Conservation (phyloP, 2,888 invertebrate species). For the Linnaemya vulpina region DNA sequence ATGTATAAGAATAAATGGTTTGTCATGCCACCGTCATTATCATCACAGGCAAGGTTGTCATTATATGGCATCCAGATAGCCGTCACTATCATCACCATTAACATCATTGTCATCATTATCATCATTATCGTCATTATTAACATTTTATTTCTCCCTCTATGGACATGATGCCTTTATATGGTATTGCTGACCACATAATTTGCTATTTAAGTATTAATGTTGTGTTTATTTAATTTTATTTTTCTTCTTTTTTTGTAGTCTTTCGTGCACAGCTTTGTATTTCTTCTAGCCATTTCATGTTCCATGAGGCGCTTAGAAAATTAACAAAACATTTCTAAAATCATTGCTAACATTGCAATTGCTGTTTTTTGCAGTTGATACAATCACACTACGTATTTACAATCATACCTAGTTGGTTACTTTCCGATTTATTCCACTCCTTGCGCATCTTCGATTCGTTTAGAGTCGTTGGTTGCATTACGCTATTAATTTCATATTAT, state of each 20-base stretch:
- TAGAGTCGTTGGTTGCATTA: conserved; percentile 22
- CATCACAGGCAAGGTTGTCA: conserved; percentile 43
- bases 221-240: conserved; percentile 43
- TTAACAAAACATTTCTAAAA: conserved; percentile 69
- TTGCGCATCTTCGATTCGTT: not conserved
- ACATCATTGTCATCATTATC: conserved; percentile 50
- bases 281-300: not conserved
- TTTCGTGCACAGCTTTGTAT: conserved; percentile 14
- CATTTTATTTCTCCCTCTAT: conserved; percentile 65
- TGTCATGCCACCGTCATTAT: conserved; percentile 31
- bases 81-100: conserved; percentile 37
- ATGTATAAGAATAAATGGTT: conserved; percentile 1
- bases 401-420: conserved; percentile 13
- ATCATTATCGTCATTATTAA: conserved; percentile 49
- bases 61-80: conserved; percentile 43
- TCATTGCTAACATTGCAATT: conserved; percentile 61
- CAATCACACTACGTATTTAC: not conserved
- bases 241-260: not conserved
- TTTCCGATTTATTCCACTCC: not conserved
- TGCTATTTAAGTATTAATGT: conserved; percentile 66
- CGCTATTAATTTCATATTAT: conserved; percentile 51
- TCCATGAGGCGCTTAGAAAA: conserved; percentile 69
- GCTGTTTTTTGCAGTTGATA: conserved; percentile 20
- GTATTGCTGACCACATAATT: conserved; percentile 66
- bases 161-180: conserved; percentile 63